Base-by-base conservation (phyloP, 2,113 vertebrate genomes). In the Buteo buteo region DNA sequence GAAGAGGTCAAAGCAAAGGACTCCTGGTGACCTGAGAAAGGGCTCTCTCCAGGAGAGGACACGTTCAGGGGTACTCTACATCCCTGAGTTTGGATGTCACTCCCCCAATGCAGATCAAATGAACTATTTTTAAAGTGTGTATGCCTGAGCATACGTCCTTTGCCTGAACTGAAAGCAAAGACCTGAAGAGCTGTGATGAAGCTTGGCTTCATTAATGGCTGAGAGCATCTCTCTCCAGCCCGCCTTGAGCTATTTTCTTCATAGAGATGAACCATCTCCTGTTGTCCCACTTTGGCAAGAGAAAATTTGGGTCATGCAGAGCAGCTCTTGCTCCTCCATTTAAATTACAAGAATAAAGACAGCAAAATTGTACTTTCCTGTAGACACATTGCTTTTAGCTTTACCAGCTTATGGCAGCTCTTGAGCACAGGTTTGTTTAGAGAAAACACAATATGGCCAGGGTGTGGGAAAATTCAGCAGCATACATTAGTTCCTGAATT, bases 361-460 rank as follows among this genome's bases (percentile, higher is more conserved):
- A 76, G 50, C 13, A 57, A 78, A 61, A 74, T 0, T 49, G 20
- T 57, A 13, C 79, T 71, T 88, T 47, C 38, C 44, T 47, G 19
- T 15, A 82, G 71, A 77, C 69, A 40, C 42, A 2, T 3, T 52
- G 69, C 31, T 95, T 92, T 86, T n/a, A 86, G 65, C 42, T 67
- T 34, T 38, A 40, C n/a, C 82, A 96, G 79, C 44, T 87, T 80
- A 57, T 69, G 82, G 62, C 78, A 86, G 88, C 57, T 81, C 76
- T 80, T 7, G 72, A 88, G 80, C 88, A 88, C 65, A 82, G 81
- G 65, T 94, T 88, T 94, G 77, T 95, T 96, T 91, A 82, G 69
- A 61, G 83, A 86, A 93, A 96, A 94, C 77, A 93, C 83, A 95
- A 92, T 90, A 80, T 92, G 93, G 82, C 31, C 71, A 38, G 47